Percentiles rank a stretch among this genome's conserved stretches.
phyloP scores from a whole-genome alignment of 2,888 invertebrate species.

The Ornithoptera alexandrae region DNA sequence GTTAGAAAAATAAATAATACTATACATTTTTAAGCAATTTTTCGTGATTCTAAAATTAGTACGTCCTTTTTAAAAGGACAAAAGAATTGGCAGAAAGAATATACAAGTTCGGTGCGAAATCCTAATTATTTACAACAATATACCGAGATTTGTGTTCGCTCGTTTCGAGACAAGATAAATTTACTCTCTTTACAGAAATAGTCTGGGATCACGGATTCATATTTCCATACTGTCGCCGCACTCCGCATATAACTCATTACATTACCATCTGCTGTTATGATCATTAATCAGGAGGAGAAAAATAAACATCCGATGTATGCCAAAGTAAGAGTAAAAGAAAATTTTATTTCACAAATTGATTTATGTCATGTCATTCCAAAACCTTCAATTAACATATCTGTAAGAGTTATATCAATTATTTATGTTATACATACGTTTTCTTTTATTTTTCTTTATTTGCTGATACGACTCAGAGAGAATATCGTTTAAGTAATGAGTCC shows the following conservation, averaged over 20 bases:
- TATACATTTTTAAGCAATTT: neutral
- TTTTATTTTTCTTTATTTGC: too few species aligned
- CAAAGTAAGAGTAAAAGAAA: slow-evolving; percentile 20
- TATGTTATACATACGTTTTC: too few species aligned
- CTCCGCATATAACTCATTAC: slow-evolving; percentile 33
- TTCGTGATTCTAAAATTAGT: slow-evolving; percentile 21
- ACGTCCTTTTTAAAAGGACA: slow-evolving; percentile 22
- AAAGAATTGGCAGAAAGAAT: slow-evolving; percentile 21
- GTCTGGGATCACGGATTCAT: slow-evolving; percentile 27
- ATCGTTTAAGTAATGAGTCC: too few species aligned
- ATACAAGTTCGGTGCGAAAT: slow-evolving; percentile 11
- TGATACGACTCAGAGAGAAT: too few species aligned
- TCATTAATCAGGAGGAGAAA: slow-evolving; percentile 29
- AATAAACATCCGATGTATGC: slow-evolving; percentile 8
- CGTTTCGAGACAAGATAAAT: slow-evolving; percentile 32
- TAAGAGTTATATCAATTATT: too few species aligned
- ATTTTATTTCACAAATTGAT: slow-evolving; percentile 25
- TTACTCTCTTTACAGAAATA: slow-evolving; percentile 33
- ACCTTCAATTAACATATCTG: neutral
- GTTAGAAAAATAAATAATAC: too few species aligned
- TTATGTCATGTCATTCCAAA: slow-evolving; percentile 4
- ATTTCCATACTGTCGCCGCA: slow-evolving; percentile 32
- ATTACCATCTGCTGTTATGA: slow-evolving; percentile 31
- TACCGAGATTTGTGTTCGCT: slow-evolving; percentile 32
- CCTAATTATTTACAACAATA: slow-evolving; percentile 31